Base-by-base conservation (phyloP, 1,140 invertebrate species). In the Venturia canescens region DNA sequence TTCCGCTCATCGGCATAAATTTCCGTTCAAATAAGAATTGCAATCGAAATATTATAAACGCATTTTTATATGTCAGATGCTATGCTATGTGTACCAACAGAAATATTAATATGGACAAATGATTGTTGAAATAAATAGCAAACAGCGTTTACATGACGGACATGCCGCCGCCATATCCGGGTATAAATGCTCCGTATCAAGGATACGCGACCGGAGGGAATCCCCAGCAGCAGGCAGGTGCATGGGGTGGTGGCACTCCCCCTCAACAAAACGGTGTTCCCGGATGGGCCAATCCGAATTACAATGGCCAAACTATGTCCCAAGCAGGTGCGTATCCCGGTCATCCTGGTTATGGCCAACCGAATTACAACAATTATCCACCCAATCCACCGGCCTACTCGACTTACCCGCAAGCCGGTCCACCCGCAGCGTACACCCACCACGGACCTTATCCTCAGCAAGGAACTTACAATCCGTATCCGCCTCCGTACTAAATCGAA, bases 121-220 rank as follows among this genome's bases (percentile, higher is more conserved):
- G 7, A 34, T 34, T 34, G 31, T 44, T 26, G 23, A 27, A 16
- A 23, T 83, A 86, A 85, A 89, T 94, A 94, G 96, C 96, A 48
- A 96, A 97, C 88, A 95, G 95, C 63, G 97, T 99, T 5, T 99
- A 95, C 87, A 97, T 98, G 94, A 97, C 95, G 11, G 96, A 97
- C 87, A 96, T 95, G 87, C 98, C 98, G n/a, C 98, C 98, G 78
- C 98, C 98, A 0, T 99, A 99, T 92, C 97, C 98, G 66, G 98
- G 98, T 63, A 96, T 98, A 83, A 93, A 92, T 79, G 86, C 90
- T 5, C 87, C 90, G 15, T 93, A 93, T 81, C 89, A 90, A 71
- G 91, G 90, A 21, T 92, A 92, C 80, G 89, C 92, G 26, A 90
- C 81, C 16, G 85, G 87, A 27, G 88, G 84, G 21, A 82, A 57